phyloP scores from a whole-genome alignment of 1,140 invertebrate species.

The Lerema accius region DNA sequence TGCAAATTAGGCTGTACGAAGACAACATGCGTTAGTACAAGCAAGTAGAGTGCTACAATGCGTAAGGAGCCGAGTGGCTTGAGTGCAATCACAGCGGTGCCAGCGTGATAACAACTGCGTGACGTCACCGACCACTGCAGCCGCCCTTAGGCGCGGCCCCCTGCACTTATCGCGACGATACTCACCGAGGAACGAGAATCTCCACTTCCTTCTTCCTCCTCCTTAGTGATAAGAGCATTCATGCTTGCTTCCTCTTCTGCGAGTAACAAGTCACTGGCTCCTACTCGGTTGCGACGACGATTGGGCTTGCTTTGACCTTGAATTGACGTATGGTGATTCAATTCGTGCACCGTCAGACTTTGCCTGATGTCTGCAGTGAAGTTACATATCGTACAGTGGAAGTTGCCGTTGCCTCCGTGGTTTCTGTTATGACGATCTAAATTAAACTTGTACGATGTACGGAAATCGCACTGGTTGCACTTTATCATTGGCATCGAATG shows the following conservation, averaged over 20 bases:
- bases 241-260: constrained; percentile 44
- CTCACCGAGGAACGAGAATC: constrained; percentile 77
- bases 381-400: constrained; percentile 93
- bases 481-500: constrained; percentile 97
- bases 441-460: constrained; percentile 96
- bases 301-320: constrained; percentile 84
- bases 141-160: constrained; percentile 56
- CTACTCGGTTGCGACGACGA: constrained; percentile 86
- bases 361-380: constrained; percentile 97
- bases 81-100: constrained; percentile 50
- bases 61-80: constrained; percentile 54
- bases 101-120: constrained; percentile 53
- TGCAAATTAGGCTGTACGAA: constrained; percentile 42
- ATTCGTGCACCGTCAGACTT: constrained; percentile 95
- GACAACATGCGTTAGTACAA: constrained; percentile 53
- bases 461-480: constrained; percentile 96
- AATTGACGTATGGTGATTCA: constrained; percentile 93
- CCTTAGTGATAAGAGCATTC: constrained; percentile 57
- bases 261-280: constrained; percentile 84
- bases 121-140: constrained; percentile 65
- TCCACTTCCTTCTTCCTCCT: constrained; percentile 76
- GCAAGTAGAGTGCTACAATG: constrained; percentile 54
- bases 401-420: constrained; percentile 91
- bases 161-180: constrained; percentile 48
- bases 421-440: constrained; percentile 96